Conservation (phyloP, 2,113 vertebrate genomes). For the Pseudorasbora parva region DNA sequence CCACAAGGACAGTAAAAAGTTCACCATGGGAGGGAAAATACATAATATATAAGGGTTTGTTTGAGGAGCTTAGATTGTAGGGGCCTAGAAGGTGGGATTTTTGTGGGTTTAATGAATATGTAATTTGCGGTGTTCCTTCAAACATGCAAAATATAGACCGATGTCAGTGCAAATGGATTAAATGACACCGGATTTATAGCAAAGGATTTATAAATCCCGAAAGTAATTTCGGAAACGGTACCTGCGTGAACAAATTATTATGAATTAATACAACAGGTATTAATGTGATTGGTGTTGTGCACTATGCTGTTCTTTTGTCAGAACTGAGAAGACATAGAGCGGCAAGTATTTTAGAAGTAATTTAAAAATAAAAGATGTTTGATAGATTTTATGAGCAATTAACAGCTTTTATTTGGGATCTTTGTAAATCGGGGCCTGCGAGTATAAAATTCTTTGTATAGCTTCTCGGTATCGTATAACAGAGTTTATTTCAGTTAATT, state of each 20-base stretch:
- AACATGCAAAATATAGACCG: background rate
- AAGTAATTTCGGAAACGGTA: slow-evolving; percentile 1
- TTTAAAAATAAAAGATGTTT: no score
- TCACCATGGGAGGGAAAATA: background rate
- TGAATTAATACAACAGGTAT: background rate
- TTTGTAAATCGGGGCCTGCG: background rate
- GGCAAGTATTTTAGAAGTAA: no score
- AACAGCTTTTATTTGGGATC: background rate
- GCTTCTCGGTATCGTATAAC: background rate
- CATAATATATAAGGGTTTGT: background rate
- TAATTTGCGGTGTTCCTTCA: background rate
- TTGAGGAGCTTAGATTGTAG: background rate
- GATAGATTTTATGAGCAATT: background rate
- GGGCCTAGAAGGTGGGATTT: no score
- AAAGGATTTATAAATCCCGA: background rate
- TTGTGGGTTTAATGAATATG: background rate
- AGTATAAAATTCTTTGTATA: background rate
- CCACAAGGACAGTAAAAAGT: background rate
- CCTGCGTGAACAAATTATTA: background rate
- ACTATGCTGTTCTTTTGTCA: background rate
- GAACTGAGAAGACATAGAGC: background rate
- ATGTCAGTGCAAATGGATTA: slow-evolving; percentile 6
- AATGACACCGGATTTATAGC: background rate
- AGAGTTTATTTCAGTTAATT: slow-evolving; percentile 16
- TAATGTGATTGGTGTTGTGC: slow-evolving; percentile 9